phyloP scores from a whole-genome alignment of 2,797 vertebrate species.

The Clarias laeviceps region DNA sequence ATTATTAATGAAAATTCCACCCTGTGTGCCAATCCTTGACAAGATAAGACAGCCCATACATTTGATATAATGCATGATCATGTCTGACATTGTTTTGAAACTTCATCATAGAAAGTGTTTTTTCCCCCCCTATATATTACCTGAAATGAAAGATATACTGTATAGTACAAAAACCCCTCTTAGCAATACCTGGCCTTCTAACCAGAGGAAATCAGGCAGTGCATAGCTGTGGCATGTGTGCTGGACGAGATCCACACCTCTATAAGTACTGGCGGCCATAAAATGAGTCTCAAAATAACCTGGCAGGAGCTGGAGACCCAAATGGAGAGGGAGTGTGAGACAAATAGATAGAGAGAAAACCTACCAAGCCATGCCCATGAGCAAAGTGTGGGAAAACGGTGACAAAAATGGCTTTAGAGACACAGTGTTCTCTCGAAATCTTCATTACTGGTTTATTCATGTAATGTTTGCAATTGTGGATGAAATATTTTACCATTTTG shows the following conservation, averaged over 20 bases:
- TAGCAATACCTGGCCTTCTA: constrained; percentile 33
- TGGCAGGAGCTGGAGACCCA: constrained; percentile 50
- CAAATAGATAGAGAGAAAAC: constrained; percentile 11
- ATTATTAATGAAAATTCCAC: constrained; percentile 43
- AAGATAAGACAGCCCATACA: constrained; percentile 18
- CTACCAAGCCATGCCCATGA: constrained; percentile 49
- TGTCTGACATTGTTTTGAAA: not conserved
- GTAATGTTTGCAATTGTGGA: not conserved
- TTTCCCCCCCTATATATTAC: not conserved
- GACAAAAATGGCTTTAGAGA: not conserved
- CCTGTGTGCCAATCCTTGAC: constrained; percentile 6
- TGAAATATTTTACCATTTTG: not conserved
- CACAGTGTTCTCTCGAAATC: not conserved
- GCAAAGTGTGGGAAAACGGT: constrained; percentile 49
- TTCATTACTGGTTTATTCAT: not conserved
- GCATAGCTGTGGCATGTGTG: constrained; percentile 52
- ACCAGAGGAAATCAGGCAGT: constrained; percentile 24
- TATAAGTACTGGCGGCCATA: constrained; percentile 53
- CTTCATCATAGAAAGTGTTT: not conserved
- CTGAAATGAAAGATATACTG: constrained; percentile 1
- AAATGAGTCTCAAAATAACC: constrained; percentile 57
- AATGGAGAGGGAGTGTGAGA: constrained; percentile 49
- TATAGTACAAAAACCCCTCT: not conserved
- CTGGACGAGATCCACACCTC: constrained; percentile 52
- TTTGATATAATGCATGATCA: constrained; percentile 3